These are phyloP conservation scores for Netelia melanura DNA, from an alignment of 2,888 invertebrate species.

Conservation along the genomic window DNA sequence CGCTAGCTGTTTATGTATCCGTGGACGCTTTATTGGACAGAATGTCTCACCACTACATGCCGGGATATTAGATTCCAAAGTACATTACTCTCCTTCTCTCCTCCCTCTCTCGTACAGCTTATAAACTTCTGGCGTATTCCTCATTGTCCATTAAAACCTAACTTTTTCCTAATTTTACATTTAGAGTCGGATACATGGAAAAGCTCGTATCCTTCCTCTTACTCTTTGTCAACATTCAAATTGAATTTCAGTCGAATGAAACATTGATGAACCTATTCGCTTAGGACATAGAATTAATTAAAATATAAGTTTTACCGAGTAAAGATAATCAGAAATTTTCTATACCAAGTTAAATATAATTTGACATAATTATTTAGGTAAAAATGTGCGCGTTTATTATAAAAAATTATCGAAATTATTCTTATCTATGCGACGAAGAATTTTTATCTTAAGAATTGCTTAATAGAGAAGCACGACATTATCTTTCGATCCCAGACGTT, in stretches of 20 bases:
- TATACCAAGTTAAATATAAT: no score
- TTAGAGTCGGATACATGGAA: not conserved
- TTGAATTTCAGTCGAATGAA: no score
- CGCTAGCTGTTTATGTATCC: slow-evolving; percentile 74
- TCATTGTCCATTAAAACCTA: slow-evolving; percentile 32
- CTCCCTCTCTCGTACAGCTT: slow-evolving; percentile 2
- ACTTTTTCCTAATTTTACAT: slow-evolving; percentile 44
- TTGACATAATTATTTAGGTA: no score
- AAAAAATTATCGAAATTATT: not conserved
- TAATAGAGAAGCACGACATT: not conserved
- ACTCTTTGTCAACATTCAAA: no score
- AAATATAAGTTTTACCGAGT: no score
- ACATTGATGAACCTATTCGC: no score
- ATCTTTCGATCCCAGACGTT: not conserved
- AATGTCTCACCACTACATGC: slow-evolving; percentile 71
- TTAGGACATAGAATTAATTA: no score
- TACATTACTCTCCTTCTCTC: slow-evolving; percentile 18
- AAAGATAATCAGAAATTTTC: no score
- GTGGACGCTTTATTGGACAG: slow-evolving; percentile 77
- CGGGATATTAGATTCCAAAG: slow-evolving; percentile 77
- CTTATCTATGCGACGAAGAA: not conserved
- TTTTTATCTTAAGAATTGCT: not conserved
- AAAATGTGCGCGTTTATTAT: no score
- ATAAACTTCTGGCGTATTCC: slow-evolving; percentile 28
- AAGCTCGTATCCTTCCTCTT: not conserved